Percentiles rank a stretch among this genome's conserved stretches.
Evolutionary conservation across 2,888 invertebrate species (phyloP).

Genomic region (Himalopsyche kuldschensis): DNA sequence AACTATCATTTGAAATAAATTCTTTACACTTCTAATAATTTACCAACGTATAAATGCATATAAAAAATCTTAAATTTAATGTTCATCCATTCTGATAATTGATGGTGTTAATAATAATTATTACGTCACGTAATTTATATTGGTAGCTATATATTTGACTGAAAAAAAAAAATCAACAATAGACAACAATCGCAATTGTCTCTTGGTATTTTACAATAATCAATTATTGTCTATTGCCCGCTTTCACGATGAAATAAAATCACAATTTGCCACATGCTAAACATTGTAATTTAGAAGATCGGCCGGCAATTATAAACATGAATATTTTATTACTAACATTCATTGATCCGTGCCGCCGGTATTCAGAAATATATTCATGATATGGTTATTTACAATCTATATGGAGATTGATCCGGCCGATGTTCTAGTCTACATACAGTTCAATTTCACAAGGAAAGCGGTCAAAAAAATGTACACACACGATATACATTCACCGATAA

Average conservation of each 20-base stretch:
- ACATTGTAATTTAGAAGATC: background rate
- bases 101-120: constrained; percentile 1
- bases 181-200: background rate
- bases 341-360: no score
- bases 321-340: no score
- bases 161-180: background rate
- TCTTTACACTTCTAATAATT: background rate
- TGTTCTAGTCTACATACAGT: background rate
- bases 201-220: background rate
- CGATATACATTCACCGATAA: background rate
- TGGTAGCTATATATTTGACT: background rate
- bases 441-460: background rate
- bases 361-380: no score
- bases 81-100: background rate
- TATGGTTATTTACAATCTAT: background rate
- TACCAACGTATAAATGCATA: background rate
- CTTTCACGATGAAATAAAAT: background rate
- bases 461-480: background rate
- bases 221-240: background rate
- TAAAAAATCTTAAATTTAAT: background rate
- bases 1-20: background rate
- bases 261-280: background rate
- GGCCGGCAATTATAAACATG: background rate
- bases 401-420: background rate
- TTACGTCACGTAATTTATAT: background rate